Conservation (phyloP, 2,888 invertebrate genomes). For the Leptinotarsa peninsularis region DNA sequence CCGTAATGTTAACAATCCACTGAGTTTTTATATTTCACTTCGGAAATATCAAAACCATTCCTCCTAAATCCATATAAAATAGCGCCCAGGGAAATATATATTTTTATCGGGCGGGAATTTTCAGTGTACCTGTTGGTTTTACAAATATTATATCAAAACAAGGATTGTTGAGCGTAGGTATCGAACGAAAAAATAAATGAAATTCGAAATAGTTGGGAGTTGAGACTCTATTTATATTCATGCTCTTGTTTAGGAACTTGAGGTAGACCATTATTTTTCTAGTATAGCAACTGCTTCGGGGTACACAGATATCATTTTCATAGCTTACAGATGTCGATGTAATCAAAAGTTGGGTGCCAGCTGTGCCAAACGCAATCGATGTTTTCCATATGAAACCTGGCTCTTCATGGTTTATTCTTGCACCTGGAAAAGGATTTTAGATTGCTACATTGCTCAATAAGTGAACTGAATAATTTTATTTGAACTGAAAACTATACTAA, state of each 20-base stretch:
- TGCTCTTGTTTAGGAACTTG: constrained; percentile 3
- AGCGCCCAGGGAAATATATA: not conserved
- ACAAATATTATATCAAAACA: not conserved
- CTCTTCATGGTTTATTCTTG: not conserved
- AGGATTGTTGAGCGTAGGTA: not conserved
- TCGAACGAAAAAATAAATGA: not conserved
- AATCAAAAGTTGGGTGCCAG: not conserved
- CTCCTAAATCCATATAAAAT: not conserved
- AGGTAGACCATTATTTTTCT: not conserved
- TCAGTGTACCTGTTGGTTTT: not conserved
- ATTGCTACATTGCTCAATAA: no score
- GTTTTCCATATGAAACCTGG: not conserved
- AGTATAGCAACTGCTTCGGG: not conserved
- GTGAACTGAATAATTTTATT: no score
- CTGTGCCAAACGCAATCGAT: not conserved
- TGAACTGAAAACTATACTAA: no score
- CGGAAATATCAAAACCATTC: not conserved
- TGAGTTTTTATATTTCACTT: no score
- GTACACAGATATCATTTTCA: not conserved
- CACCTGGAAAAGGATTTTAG: no score
- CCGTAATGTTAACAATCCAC: no score
- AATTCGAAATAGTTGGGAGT: not conserved
- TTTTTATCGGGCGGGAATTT: not conserved
- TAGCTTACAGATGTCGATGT: not conserved
- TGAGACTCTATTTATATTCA: constrained; percentile 8